Evolutionary conservation across 2,113 vertebrate genomes (phyloP).

Genomic region (Hemiprocne comata): DNA sequence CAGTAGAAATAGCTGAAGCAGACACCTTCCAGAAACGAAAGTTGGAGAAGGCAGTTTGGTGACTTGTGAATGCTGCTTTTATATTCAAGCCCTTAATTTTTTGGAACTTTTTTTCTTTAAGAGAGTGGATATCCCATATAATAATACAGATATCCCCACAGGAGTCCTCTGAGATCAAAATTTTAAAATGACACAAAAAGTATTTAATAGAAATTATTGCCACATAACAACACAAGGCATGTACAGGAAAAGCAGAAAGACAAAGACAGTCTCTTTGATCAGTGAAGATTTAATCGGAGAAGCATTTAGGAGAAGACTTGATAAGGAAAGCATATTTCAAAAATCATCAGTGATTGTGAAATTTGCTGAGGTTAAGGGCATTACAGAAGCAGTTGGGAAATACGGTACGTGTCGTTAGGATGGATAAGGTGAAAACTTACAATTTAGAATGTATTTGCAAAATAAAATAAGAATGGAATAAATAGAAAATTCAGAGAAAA

Average conservation of each 20-base stretch:
- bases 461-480: neutral
- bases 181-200: neutral
- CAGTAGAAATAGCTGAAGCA: neutral
- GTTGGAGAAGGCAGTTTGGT: neutral
- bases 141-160: neutral
- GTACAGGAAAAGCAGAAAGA: neutral
- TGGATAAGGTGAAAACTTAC: neutral
- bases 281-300: neutral
- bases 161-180: neutral
- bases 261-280: neutral
- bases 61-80: neutral
- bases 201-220: neutral
- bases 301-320: neutral
- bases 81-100: neutral
- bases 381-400: neutral
- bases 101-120: neutral
- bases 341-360: neutral
- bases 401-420: neutral
- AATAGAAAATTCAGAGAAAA: neutral
- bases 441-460: neutral
- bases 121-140: fast-evolving
- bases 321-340: neutral
- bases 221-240: neutral
- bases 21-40: neutral
- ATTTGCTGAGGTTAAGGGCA: neutral